Percentiles rank a stretch among this genome's conserved stretches.
These are phyloP conservation scores for Trachelus stipa DNA, from an alignment of 2,888 invertebrate genomes.

Conservation along the genomic window DNA sequence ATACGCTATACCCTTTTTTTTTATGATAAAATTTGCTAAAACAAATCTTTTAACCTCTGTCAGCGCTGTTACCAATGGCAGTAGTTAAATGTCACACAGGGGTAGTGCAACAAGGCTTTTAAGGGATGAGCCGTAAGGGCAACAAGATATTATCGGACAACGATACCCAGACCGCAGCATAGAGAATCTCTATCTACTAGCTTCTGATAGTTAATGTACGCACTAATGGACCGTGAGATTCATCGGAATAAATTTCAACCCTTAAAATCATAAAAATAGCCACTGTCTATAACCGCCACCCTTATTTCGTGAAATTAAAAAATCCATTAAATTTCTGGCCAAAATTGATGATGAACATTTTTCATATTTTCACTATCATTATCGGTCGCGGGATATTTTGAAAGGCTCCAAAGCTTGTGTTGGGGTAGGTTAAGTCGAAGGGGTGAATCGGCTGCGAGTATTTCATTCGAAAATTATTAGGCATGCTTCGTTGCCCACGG, in stretches of 20 bases:
- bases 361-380: no score
- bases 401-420: not conserved
- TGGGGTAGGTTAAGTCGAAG: not conserved
- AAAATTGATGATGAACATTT: no score
- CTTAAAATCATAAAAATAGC: not conserved
- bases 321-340: not conserved
- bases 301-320: not conserved
- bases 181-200: not conserved
- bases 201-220: not conserved
- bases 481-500: not conserved
- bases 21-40: not conserved
- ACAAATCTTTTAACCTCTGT: not conserved
- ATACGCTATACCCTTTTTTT: not conserved
- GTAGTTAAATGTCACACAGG: conserved; percentile 31
- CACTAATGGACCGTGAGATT: not conserved
- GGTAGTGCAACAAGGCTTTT: conserved; percentile 43
- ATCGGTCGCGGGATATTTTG: not conserved
- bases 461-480: not conserved
- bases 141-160: conserved; percentile 43
- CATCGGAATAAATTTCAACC: not conserved
- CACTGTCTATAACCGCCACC: not conserved
- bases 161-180: conserved; percentile 19
- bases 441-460: not conserved
- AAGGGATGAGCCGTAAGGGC: conserved; percentile 44
- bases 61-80: not conserved